Base-by-base conservation (phyloP, 1,140 invertebrate species). In the Psilanteris sp. region DNA sequence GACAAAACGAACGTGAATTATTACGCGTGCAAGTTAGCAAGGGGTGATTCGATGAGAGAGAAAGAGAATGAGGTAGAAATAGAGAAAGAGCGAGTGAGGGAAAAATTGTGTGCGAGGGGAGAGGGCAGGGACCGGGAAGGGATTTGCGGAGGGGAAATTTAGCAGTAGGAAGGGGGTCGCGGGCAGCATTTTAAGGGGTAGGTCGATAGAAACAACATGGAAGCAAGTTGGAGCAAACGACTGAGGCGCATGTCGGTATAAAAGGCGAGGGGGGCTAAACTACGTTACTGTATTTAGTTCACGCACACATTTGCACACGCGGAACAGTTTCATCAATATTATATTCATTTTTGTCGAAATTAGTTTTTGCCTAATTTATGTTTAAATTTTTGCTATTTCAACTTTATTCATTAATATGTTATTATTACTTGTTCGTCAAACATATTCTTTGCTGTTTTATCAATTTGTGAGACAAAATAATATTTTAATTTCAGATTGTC, bases 191-290 rank as follows among this genome's bases (percentile, higher is more conserved):
- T 76, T 48, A 78, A 70, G 68, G 79, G 80, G 82, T 80, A 83
- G 81, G 80, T 83, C 83, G 81, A 83, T 83, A 82, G 81, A 79
- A 76, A 74, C 71, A 57, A 50, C 46, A 71, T 68, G 59, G 75
- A 68, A 75, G 57, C 75, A 62, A 54, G 52, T 50, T 67, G 62
- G 44, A 68, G 72, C 72, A 62, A 72, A 75, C 57, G 54, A 72
- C 71, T 44, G 75, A 67, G 72, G 75, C 72, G 75, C 72, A 79
- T 77, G 71, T 57, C 64, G 74, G 62, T 67, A 74, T 72, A 62
- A 50, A 66, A 50, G 57, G 39, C 44, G 32, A 61, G 71, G 29
- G 64, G 52, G 50, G 46, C 55, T 43, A 72, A 59, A 73, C 62
- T 68, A 50, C 70, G 43, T 78, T 68, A 68, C 67, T 72, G 52